phyloP scores from a whole-genome alignment of 2,113 vertebrate genomes.

The Paramormyrops kingsleyae region DNA sequence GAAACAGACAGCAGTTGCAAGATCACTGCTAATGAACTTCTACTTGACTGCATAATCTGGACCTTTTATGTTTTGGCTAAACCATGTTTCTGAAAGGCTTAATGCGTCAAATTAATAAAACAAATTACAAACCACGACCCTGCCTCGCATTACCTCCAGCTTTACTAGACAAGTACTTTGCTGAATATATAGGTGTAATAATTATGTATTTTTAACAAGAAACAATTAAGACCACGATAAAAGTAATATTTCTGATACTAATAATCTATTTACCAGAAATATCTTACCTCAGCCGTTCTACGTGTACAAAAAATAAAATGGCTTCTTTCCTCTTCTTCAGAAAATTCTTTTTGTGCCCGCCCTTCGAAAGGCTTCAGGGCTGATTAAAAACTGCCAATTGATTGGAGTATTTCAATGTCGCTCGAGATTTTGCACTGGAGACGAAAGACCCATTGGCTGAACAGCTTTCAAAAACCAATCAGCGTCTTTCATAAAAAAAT shows the following conservation, averaged over 20 bases:
- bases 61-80: neutral
- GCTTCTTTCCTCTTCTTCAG: neutral
- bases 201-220: neutral
- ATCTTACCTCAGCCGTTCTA: neutral
- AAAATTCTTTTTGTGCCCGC: neutral
- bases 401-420: neutral
- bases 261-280: neutral
- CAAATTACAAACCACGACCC: neutral
- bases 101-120: neutral
- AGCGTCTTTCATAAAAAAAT: neutral
- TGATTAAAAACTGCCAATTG: neutral
- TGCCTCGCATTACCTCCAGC: neutral
- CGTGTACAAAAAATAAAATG: slow-evolving; percentile 2
- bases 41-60: neutral
- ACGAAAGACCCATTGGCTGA: slow-evolving; percentile 6
- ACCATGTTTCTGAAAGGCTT: neutral
- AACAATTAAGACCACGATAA: neutral
- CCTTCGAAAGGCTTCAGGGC: neutral
- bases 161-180: neutral
- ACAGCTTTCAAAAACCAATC: neutral
- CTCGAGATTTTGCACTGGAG: neutral
- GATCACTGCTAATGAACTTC: neutral
- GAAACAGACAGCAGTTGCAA: neutral
- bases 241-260: neutral
- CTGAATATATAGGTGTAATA: neutral